A percentile compares a stretch with the other conserved stretches of the same genome.
phyloP scores from a whole-genome alignment of 2,113 vertebrate species.

The Jacana jacana region DNA sequence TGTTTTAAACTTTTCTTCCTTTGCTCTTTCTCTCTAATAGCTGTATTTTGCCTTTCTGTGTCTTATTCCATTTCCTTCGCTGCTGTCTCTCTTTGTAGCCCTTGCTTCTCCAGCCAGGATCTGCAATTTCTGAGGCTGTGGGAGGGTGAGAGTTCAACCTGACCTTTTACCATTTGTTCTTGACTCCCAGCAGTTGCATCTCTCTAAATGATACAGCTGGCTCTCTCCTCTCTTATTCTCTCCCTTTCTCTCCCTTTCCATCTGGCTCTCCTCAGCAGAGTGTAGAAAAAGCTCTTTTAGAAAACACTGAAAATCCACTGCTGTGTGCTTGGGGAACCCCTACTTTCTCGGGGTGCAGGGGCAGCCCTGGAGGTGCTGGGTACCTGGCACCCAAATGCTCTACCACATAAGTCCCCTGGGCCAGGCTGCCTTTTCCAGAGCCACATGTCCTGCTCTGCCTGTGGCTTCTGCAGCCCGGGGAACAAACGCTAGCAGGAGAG shows the following conservation, averaged over 20 bases:
- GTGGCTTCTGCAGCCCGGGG: not conserved
- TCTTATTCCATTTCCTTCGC: not conserved
- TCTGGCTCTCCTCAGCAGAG: not conserved
- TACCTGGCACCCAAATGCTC: fast-evolving
- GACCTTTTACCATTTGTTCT: not conserved
- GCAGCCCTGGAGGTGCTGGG: not conserved
- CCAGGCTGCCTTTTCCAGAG: not conserved
- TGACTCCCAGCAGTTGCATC: not conserved
- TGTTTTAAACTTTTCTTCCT: not conserved
- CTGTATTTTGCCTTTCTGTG: not conserved
- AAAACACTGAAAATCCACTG: not conserved
- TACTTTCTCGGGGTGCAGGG: not conserved
- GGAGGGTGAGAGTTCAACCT: not conserved
- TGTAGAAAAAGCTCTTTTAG: not conserved
- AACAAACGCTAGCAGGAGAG: not conserved
- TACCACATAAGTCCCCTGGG: no score
- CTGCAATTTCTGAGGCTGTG: not conserved
- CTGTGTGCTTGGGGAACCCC: not conserved
- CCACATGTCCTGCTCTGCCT: not conserved
- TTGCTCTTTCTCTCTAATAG: not conserved
- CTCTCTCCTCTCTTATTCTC: not conserved
- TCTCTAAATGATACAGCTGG: not conserved
- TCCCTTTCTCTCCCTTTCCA: not conserved
- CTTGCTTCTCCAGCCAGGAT: not conserved
- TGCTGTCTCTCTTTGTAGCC: not conserved